phyloP scores from a whole-genome alignment of 2,113 vertebrate species.

The Ploceus nigricollis region DNA sequence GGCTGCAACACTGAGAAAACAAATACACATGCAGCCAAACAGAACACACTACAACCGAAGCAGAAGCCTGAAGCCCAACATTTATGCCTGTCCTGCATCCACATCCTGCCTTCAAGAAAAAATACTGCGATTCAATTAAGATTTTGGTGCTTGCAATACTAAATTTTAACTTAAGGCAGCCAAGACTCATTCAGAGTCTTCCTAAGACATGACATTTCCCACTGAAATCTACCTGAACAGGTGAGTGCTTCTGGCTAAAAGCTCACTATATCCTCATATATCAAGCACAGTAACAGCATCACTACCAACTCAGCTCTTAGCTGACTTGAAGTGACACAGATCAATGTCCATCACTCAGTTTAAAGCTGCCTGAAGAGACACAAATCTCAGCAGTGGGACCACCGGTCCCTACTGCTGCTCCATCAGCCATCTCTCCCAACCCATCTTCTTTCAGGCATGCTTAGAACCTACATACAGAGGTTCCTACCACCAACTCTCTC shows the following conservation, averaged over 20 bases:
- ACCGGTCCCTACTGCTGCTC: neutral
- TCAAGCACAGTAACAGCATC: neutral
- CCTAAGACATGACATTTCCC: neutral
- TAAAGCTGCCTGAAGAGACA: neutral
- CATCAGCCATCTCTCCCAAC: neutral
- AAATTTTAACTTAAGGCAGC: neutral
- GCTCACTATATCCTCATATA: neutral
- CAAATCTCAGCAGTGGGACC: neutral
- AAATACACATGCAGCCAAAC: neutral
- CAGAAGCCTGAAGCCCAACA: neutral
- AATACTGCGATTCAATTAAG: neutral
- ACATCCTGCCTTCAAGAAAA: neutral
- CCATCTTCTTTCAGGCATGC: neutral
- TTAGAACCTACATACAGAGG: neutral
- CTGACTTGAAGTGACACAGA: neutral
- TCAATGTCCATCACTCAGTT: neutral
- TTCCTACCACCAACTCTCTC: neutral
- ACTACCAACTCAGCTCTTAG: neutral
- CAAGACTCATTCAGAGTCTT: neutral
- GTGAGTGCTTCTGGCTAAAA: neutral
- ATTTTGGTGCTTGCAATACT: neutral
- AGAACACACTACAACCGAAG: neutral
- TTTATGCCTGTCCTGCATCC: neutral
- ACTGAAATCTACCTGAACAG: neutral
- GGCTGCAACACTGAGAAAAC: neutral